Evolutionary conservation across 2,888 invertebrate species (phyloP), one percentile per base, ranked within the genome.

Genomic region (Phaonia tiefii): DNA sequence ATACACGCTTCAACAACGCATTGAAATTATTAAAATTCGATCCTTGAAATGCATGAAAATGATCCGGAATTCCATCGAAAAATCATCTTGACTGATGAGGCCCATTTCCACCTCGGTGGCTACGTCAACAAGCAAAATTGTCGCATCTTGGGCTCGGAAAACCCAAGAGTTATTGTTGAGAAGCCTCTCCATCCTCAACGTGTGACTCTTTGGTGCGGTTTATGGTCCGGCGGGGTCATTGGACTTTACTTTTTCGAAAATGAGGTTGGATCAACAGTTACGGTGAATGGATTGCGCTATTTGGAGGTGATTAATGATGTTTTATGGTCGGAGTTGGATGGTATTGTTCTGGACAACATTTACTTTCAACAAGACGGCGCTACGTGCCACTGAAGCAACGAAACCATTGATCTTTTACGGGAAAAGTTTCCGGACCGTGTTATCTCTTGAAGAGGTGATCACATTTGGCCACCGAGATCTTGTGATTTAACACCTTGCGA

Each of bases 341-440:
- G 31, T 31, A 31, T 31, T 31, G 31, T 5, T 31, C 31, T 31
- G 31, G 44, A 42, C 22, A 65, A 65, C 65, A 25, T 65, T 65
- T 65, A 44, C 65, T 69, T 69, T 69, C 54, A 69, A 69, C 69
- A 69, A 69, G 69, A 69, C 51, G 69, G 69, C 51, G 69, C 69
- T 69, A 69, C 69, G 69, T 69, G 69, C 51, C 11, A 31, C 31
- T 5, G 4, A 31, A 5, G 31, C 31, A 31, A 31, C 31, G 31
- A 31, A 31, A 31, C 31, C 31, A 31, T 31, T 31, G 31, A 31
- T 31, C 31, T 31, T 31, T 31, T 31, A 31, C 31, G 31, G 31
- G 31, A 31, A 31, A 5, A 31, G 31, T 31, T 31, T 31, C 8
- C 8, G 31, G 31, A 31, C 31, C 31, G 31, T 31, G 31, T 31